Evolutionary conservation across 2,888 invertebrate genomes (phyloP).

Genomic region (Dasysyrphus tricinctus): DNA sequence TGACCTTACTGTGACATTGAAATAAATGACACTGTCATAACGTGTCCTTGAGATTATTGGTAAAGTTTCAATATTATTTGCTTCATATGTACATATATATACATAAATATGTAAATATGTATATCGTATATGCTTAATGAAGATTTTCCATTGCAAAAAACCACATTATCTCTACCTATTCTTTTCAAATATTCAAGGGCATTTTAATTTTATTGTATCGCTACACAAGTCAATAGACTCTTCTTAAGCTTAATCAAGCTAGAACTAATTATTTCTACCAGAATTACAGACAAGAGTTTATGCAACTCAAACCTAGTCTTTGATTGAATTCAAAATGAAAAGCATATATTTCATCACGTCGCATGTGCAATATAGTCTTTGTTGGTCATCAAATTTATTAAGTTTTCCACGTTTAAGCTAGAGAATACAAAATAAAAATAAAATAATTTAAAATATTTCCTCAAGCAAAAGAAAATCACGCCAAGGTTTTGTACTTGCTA

Average conservation of each 20-base stretch:
- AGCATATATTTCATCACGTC: slow-evolving; percentile 55
- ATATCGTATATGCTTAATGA: no score
- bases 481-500: slow-evolving; percentile 52
- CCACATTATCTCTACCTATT: no score
- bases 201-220: slow-evolving; percentile 2
- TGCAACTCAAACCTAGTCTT: not conserved
- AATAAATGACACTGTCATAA: no score
- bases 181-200: slow-evolving; percentile 7
- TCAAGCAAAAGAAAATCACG: slow-evolving; percentile 36
- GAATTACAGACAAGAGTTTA: slow-evolving; percentile 9
- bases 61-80: no score
- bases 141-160: no score
- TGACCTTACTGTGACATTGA: no score
- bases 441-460: slow-evolving; percentile 19
- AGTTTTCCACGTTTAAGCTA: slow-evolving; percentile 41
- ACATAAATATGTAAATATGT: no score
- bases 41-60: no score
- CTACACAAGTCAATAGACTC: not conserved
- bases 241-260: not conserved
- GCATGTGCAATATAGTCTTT: slow-evolving; percentile 44
- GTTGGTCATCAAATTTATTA: slow-evolving; percentile 24
- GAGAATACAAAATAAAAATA: not conserved
- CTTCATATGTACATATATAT: no score
- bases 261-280: not conserved
- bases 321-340: not conserved